Evolutionary conservation across 2,888 invertebrate genomes (phyloP), one percentile per base, ranked within the genome.

Genomic region (Polylopha cassiicola): DNA sequence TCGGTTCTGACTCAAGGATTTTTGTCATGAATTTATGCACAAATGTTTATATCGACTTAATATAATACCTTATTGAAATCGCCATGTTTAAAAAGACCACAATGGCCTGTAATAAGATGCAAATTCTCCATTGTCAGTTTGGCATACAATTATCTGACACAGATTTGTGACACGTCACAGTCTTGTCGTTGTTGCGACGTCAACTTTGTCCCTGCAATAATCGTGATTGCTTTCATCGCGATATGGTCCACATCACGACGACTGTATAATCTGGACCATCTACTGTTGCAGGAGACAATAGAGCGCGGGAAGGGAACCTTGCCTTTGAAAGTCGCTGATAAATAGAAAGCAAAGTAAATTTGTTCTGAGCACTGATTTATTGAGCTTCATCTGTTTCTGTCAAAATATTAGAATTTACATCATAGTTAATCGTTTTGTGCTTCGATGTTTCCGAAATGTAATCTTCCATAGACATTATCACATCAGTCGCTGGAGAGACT

Each of bases 171-270:
- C 4, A 28, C 17, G 21, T 22, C 13, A 15, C 15, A 10, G 20
- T 5, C n/a, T 18, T 11, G 36, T 42, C 41, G 24, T 53, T 65
- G 64, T 59, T 67, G 68, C 64, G 65, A 66, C n/a, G n/a, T n/a
- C 67, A 60, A 52, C 54, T 44, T 11, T 54, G 59, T 58, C 62
- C 55, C 53, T 42, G 43, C 50, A 48, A 50, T 49, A 55, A 58
- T 73, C 77, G 76, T 78, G 76, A 68, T 70, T 51, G 70, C 72
- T 77, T 78, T 74, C 75, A 77, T 74, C 73, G 60, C 57, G 77
- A 73, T 77, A 73, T 56, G 63, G 53, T 43, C 58, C 59, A 61
- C 64, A 62, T 72, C 72, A 73, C 73, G 73, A 73, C 73, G 73
- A 73, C 51, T 45, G 50, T 46, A 47, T 65, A 64, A 68, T 67